Evolutionary conservation across 1,140 invertebrate genomes (phyloP).

Genomic region (Maconellicoccus hirsutus): DNA sequence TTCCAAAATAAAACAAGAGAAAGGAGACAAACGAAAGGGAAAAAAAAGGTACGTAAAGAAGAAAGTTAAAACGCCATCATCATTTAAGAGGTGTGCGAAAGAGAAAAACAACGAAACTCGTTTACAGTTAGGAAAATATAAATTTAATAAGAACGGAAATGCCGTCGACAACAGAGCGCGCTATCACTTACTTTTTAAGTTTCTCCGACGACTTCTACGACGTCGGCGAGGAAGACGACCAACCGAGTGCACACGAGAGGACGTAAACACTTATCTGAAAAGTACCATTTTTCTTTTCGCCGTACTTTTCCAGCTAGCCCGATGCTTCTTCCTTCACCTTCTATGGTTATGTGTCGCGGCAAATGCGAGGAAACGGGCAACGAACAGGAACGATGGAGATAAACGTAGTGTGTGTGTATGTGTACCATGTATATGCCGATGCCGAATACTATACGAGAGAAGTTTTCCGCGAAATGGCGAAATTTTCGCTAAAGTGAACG

Average conservation of each 20-base stretch:
- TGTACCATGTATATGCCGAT: too few relatives aligned
- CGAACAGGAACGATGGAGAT: too few relatives aligned
- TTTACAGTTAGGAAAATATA: constrained; percentile 21
- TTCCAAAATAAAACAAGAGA: neutral
- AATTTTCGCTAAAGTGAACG: too few relatives aligned
- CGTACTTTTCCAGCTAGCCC: too few relatives aligned
- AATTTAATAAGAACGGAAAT: constrained; percentile 22
- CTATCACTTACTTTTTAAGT: constrained; percentile 18
- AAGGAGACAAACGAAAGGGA: neutral
- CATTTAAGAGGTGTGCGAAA: constrained; percentile 16
- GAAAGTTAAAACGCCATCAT: constrained; percentile 12
- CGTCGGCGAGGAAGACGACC: too few relatives aligned
- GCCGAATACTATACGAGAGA: too few relatives aligned
- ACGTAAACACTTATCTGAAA: neutral
- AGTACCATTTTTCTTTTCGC: neutral
- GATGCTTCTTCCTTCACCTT: too few relatives aligned
- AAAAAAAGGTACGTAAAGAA: neutral
- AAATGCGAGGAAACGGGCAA: too few relatives aligned
- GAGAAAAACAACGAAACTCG: constrained; percentile 21
- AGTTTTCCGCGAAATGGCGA: too few relatives aligned
- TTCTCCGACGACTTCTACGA: neutral
- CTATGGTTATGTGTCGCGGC: too few relatives aligned
- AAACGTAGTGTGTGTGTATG: too few relatives aligned
- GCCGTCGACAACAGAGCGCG: constrained; percentile 16
- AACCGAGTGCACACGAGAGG: neutral